Conservation (phyloP, 2,888 invertebrate species). For the Nomada lathburiana region DNA sequence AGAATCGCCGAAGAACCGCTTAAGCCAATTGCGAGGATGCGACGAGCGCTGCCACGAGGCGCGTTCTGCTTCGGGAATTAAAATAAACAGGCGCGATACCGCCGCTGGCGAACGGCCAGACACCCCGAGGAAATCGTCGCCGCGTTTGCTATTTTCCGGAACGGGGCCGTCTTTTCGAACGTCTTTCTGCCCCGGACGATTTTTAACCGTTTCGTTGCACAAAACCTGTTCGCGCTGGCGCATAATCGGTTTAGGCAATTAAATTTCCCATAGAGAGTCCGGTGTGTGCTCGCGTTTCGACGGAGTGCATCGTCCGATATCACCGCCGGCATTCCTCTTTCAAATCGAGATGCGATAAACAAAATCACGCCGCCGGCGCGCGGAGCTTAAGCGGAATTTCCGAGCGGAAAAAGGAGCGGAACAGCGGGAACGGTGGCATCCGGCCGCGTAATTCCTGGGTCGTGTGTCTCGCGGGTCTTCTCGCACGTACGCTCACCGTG, state of each 20-base stretch:
- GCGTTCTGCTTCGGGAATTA: constrained; percentile 76
- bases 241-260: too few species aligned
- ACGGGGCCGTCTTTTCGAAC: constrained; percentile 26
- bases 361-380: not conserved
- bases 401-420: not conserved
- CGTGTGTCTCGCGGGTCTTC: constrained; percentile 39
- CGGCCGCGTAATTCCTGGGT: constrained; percentile 49
- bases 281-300: too few species aligned
- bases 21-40: constrained; percentile 61
- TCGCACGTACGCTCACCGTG: constrained; percentile 50
- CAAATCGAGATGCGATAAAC: too few species aligned
- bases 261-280: too few species aligned
- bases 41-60: constrained; percentile 66
- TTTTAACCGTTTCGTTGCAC: not conserved
- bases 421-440: constrained; percentile 28
- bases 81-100: constrained; percentile 76
- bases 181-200: constrained; percentile 15
- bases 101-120: constrained; percentile 70
- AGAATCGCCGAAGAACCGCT: constrained; percentile 51
- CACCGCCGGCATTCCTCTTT: too few species aligned
- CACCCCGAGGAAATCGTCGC: constrained; percentile 64
- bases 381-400: constrained; percentile 43
- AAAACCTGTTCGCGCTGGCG: too few species aligned
- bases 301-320: too few species aligned
- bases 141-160: constrained; percentile 46